Evolutionary conservation across 2,113 vertebrate species (phyloP), one percentile per base, ranked within the genome.

Genomic region (Gavia stellata): DNA sequence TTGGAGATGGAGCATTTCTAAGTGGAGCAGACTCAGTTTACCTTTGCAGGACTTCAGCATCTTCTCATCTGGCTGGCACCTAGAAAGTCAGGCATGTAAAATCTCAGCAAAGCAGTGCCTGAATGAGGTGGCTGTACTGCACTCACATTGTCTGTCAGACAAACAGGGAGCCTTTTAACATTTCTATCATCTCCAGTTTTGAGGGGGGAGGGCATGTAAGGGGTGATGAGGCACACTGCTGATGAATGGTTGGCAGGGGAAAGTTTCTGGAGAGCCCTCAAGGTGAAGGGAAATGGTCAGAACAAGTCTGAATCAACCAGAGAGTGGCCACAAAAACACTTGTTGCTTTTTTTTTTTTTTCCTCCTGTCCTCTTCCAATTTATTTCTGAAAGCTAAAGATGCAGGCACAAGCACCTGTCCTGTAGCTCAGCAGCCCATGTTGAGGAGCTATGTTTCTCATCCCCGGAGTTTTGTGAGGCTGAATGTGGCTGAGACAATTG

Each of bases 141-240:
- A 36, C 25, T 71, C 44, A 24, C 1, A 1, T n/a, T 0, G 0
- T 34, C 26, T 81, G n/a, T 38, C 45, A 61, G 38, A 3, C 10
- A 31, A 12, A 28, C 3, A 34, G 45, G 38, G 47, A 68, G 36
- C 18, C 6, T 62, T 78, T 58, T 58, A 62, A 36, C 11, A 40
- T 25, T 62, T 49, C 66, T 56, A 25, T 3, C 36, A 25, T 3
- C 36, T 78, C 59, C 5, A 1, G 14, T 68, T 92, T 78, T 82
- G 31, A 86, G 61, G 45, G 45, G 8, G 28, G 63, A 40, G 18
- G 14, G 7, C 21, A 67, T 23, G 12, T 38, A 33, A 13, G 12
- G 14, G 8, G 11, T 55, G 52, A 44, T 1, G 2, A 61, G 20
- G 12, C 28, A 50, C 34, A 14, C 16, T 59, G 29, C 16, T 79